Conservation (phyloP, 53 echinoderm and acorn worm species). For the Hippasteria phrygiana region DNA sequence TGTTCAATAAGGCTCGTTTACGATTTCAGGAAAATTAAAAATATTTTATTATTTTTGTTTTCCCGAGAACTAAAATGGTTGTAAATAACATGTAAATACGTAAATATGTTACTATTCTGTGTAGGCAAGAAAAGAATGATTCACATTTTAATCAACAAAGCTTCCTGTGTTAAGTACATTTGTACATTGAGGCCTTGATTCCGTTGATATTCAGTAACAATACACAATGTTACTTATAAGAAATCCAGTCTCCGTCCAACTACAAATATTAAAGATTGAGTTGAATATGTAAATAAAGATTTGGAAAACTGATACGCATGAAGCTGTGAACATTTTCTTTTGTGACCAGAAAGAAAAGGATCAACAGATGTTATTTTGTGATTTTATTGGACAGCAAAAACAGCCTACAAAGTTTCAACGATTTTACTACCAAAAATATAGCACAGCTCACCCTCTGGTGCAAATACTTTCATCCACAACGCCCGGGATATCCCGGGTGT, state of each 20-base stretch:
- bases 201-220: too few relatives aligned
- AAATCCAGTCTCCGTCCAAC: not conserved
- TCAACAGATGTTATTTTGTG: not conserved
- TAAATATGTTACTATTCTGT: conserved; percentile 1
- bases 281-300: not conserved
- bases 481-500: too few relatives aligned
- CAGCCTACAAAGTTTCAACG: too few relatives aligned
- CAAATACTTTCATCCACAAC: too few relatives aligned
- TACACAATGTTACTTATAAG: too few relatives aligned
- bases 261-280: not conserved
- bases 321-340: not conserved
- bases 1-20: too few relatives aligned
- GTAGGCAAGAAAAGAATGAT: not conserved
- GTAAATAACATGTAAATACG: not conserved
- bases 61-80: not conserved
- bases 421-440: not conserved
- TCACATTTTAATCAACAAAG: not conserved
- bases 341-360: not conserved
- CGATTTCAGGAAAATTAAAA: too few relatives aligned
- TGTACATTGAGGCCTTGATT: too few relatives aligned
- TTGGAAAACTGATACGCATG: not conserved
- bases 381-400: too few relatives aligned
- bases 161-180: not conserved
- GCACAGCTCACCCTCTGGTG: too few relatives aligned
- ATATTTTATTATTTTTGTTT: not conserved